Percentiles rank a stretch among this genome's conserved stretches.
Conservation (phyloP, 2,113 vertebrate genomes). For the Osmerus eperlanus region DNA sequence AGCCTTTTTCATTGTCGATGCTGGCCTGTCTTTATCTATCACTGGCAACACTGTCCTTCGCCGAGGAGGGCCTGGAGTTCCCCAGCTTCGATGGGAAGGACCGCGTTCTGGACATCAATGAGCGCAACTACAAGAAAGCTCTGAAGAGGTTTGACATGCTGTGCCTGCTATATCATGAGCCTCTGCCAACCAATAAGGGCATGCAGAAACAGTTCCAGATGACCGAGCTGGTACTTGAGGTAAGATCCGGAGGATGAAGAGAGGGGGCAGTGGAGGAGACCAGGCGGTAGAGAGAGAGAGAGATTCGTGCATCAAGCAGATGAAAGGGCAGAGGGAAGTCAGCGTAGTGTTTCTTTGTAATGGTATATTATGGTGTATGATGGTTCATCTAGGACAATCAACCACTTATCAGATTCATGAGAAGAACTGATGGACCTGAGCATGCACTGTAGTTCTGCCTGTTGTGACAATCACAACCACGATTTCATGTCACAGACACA, state of each 20-base stretch:
- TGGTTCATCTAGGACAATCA: too few species aligned
- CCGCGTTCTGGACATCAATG: slow-evolving; percentile 85
- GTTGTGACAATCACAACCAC: neutral
- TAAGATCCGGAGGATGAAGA: slow-evolving; percentile 60
- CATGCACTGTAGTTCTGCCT: neutral
- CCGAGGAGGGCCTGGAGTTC: slow-evolving; percentile 92
- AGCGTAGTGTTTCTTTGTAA: too few species aligned
- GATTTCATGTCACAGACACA: slow-evolving; percentile 1
- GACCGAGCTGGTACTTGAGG: slow-evolving; percentile 94
- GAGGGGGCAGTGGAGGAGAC: neutral
- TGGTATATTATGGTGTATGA: too few species aligned
- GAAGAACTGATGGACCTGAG: too few species aligned
- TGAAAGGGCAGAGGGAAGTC: too few species aligned
- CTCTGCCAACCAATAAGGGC: slow-evolving; percentile 78
- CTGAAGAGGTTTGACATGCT: slow-evolving; percentile 89
- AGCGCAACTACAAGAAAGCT: slow-evolving; percentile 91
- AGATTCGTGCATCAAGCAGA: too few species aligned
- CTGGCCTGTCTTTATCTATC: slow-evolving; percentile 67
- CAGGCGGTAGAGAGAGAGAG: neutral
- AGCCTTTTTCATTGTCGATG: slow-evolving; percentile 58
- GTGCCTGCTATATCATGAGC: slow-evolving; percentile 87
- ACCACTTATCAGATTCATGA: too few species aligned
- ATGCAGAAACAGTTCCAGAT: slow-evolving; percentile 90
- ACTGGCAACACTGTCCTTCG: slow-evolving; percentile 68
- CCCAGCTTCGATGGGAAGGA: slow-evolving; percentile 95